Percentiles rank a stretch among this genome's conserved stretches.
phyloP scores from a whole-genome alignment of 2,113 vertebrate genomes.

The Ammospiza nelsoni region DNA sequence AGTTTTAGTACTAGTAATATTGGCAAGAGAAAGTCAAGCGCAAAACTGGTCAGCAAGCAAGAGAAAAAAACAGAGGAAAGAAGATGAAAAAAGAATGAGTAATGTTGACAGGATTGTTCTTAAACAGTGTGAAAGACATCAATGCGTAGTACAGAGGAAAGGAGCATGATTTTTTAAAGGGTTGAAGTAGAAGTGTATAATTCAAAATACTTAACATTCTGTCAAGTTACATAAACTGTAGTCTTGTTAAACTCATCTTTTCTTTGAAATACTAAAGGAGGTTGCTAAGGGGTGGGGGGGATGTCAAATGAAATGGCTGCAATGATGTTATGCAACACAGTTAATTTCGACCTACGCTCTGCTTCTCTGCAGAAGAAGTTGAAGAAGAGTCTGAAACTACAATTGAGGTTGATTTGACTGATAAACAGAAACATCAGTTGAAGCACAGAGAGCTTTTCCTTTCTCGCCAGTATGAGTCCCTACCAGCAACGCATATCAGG shows the following conservation, averaged over 20 bases:
- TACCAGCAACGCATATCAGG: conserved; percentile 95
- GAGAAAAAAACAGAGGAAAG: not conserved
- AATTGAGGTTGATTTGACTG: conserved; percentile 88
- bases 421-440: conserved; percentile 98
- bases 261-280: conserved; percentile 19
- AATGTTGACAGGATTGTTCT: not conserved
- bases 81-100: not conserved
- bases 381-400: conserved; percentile 94
- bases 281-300: conserved; percentile 18
- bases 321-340: conserved; percentile 37
- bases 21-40: not conserved
- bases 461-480: conserved; percentile 94
- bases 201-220: conserved; percentile 37
- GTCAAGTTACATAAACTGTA: conserved; percentile 45
- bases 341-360: conserved; percentile 61
- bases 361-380: conserved; percentile 88
- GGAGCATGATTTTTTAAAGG: not conserved
- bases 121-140: not conserved
- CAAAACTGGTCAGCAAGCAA: not conserved
- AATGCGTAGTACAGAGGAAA: not conserved
- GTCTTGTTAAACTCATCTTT: conserved; percentile 17
- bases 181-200: not conserved
- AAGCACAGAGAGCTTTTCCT: conserved; percentile 96
- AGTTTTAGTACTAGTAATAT: not conserved
- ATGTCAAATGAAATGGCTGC: conserved; percentile 38